Evolutionary conservation across 2,113 vertebrate genomes (phyloP).

Genomic region (Eupsittula cactorum): DNA sequence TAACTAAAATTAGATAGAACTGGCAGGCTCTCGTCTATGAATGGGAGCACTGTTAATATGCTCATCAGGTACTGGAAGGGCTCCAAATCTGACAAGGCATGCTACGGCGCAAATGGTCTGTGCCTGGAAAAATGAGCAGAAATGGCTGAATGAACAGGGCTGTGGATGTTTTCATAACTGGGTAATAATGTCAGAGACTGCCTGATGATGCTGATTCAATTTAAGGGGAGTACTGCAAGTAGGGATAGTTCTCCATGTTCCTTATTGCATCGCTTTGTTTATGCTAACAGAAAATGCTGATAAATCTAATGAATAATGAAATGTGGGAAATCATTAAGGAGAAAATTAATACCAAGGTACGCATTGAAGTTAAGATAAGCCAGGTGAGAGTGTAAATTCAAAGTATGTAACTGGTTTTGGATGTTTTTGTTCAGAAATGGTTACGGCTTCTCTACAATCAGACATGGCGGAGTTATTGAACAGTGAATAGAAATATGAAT

Average conservation of each 20-base stretch:
- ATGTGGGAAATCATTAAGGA: neutral
- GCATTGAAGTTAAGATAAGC: neutral
- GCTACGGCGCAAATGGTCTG: conserved; percentile 22
- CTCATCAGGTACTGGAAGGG: conserved; percentile 65
- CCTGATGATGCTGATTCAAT: neutral
- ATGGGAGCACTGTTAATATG: conserved; percentile 68
- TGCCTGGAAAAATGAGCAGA: conserved; percentile 60
- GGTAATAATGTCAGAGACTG: conserved; percentile 29
- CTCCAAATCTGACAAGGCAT: conserved; percentile 60
- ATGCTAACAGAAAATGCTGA: neutral
- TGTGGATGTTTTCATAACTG: conserved; percentile 21
- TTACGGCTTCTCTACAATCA: neutral
- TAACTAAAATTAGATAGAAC: conserved; percentile 60
- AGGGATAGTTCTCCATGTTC: neutral
- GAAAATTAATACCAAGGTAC: neutral
- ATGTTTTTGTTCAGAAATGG: neutral
- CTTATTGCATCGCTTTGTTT: neutral
- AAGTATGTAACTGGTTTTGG: neutral
- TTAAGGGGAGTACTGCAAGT: neutral
- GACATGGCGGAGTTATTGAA: neutral
- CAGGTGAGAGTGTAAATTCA: neutral
- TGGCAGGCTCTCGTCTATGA: conserved; percentile 41
- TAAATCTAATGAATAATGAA: neutral
- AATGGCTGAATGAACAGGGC: conserved; percentile 7
- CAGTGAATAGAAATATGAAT: neutral